A percentile compares a stretch with the other conserved stretches of the same genome.
These are phyloP conservation scores for Psittacula echo DNA, from an alignment of 2,797 vertebrate genomes.

Conservation along the genomic window DNA sequence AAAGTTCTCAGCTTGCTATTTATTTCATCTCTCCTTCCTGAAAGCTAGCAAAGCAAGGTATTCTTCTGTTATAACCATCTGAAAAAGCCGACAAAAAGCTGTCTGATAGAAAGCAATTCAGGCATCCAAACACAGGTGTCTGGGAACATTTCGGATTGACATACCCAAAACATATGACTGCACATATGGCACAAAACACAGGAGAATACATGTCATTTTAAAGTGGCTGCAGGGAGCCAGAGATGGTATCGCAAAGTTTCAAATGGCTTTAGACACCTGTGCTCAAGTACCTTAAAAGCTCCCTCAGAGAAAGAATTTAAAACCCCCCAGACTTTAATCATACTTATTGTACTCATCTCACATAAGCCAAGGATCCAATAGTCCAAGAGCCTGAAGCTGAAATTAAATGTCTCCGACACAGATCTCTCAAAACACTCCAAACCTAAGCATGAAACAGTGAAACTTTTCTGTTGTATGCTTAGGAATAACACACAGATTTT, in stretches of 20 bases:
- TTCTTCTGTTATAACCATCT: neutral
- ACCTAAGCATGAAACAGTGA: neutral
- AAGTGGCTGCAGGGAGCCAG: neutral
- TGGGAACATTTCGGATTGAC: neutral
- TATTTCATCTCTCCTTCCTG: neutral
- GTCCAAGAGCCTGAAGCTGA: neutral
- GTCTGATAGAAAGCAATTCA: neutral
- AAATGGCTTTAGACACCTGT: neutral
- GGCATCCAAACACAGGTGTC: neutral
- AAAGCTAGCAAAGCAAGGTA: neutral
- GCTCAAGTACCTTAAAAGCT: neutral
- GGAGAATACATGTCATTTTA: neutral
- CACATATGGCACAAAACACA: neutral
- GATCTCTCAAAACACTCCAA: neutral
- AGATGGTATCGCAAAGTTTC: neutral
- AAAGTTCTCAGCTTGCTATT: neutral
- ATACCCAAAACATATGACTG: neutral
- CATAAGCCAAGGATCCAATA: neutral
- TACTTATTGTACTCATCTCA: neutral
- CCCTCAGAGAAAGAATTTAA: neutral
- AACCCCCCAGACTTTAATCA: rapidly evolving
- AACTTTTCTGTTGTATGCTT: neutral
- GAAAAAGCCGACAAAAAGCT: neutral
- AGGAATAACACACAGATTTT: neutral
- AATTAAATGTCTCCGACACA: neutral